Percentiles rank a stretch among this genome's conserved stretches.
These are phyloP conservation scores for Spilogale gracilis DNA, from an alignment of 2,113 vertebrate genomes.

Conservation along the genomic window DNA sequence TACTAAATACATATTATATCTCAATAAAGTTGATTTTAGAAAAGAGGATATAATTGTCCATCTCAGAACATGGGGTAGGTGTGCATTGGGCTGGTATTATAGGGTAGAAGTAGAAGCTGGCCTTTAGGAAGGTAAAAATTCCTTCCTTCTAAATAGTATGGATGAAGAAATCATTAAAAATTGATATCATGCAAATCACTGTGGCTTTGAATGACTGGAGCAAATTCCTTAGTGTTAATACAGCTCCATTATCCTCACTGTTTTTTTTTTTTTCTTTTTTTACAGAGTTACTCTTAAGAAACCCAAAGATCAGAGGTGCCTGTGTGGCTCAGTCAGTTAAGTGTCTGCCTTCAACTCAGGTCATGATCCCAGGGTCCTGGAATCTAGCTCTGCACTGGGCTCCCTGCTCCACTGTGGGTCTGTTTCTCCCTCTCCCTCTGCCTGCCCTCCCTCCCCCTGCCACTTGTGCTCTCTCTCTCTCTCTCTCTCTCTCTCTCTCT, in stretches of 20 bases:
- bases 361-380: background rate
- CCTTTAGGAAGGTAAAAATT: background rate
- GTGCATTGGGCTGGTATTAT: background rate
- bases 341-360: background rate
- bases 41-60: background rate
- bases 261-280: background rate
- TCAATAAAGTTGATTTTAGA: background rate
- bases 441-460: too few relatives aligned
- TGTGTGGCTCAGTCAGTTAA: background rate
- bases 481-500: background rate
- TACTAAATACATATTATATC: background rate
- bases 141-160: background rate
- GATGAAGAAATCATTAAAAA: background rate
- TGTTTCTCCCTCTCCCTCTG: background rate
- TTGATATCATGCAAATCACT: background rate
- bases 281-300: background rate
- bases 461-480: background rate
- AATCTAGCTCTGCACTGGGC: background rate
- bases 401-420: background rate
- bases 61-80: background rate
- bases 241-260: background rate
- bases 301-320: background rate
- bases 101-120: background rate
- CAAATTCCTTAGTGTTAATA: background rate
- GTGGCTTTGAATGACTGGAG: background rate